These are phyloP conservation scores for Ciconia maguari DNA, from an alignment of 2,113 vertebrate genomes.

Conservation along the genomic window DNA sequence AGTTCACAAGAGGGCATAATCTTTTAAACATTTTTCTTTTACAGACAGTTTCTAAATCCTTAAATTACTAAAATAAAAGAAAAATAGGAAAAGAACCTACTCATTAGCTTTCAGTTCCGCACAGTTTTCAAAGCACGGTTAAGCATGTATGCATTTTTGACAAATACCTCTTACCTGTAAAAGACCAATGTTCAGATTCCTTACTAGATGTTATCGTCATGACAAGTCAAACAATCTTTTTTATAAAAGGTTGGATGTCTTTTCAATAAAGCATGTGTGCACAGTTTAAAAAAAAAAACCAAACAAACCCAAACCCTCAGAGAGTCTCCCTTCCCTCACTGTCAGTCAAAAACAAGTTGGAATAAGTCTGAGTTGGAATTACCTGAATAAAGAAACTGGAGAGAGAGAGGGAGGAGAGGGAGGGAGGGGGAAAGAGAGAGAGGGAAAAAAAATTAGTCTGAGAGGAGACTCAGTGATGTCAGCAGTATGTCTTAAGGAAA, in stretches of 20 bases:
- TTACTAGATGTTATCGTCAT: constrained; percentile 59
- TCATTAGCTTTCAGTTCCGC: constrained; percentile 25
- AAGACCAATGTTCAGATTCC: constrained; percentile 52
- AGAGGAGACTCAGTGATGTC: constrained; percentile 75
- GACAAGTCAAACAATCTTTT: constrained; percentile 46
- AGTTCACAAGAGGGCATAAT: constrained; percentile 33
- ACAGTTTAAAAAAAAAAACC: background rate
- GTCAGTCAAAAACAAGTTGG: constrained; percentile 80
- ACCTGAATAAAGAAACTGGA: constrained; percentile 74
- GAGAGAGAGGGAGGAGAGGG: constrained; percentile 50
- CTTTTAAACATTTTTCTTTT: constrained; percentile 40
- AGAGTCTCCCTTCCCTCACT: constrained; percentile 47
- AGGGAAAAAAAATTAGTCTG: constrained; percentile 57
- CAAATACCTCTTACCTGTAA: constrained; percentile 75
- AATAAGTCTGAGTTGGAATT: constrained; percentile 77
- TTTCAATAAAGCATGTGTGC: constrained; percentile 42
- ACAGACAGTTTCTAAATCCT: constrained; percentile 9
- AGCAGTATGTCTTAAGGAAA: constrained; percentile 76
- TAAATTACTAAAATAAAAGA: constrained; percentile 12
- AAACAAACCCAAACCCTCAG: background rate
- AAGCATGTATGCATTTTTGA: constrained; percentile 29
- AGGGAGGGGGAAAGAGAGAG: constrained; percentile 13
- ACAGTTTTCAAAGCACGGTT: constrained; percentile 6
- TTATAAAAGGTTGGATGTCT: constrained; percentile 14
- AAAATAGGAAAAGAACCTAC: constrained; percentile 9